phyloP scores from a whole-genome alignment of 30 jellyfish, hydroid and myxozoan genomes.

The Turritopsis rubra region DNA sequence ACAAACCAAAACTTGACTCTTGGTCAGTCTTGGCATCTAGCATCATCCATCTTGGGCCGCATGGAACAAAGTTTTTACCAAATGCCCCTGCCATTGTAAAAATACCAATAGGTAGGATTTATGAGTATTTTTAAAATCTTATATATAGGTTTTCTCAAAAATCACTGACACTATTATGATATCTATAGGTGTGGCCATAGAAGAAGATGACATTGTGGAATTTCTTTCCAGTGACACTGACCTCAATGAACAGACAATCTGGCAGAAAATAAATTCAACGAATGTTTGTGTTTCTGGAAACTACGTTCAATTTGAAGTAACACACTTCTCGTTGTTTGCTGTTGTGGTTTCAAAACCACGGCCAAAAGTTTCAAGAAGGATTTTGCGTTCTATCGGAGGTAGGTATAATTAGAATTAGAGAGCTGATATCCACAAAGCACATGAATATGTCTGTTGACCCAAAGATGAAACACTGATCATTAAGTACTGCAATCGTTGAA shows the following conservation, averaged over 20 bases:
- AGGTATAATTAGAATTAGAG: neutral
- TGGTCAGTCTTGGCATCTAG: conserved; percentile 24
- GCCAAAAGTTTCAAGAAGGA: conserved; percentile 25
- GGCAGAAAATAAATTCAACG: conserved; percentile 30
- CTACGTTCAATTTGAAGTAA: conserved; percentile 30
- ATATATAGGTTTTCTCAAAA: neutral
- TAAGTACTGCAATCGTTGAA: no score
- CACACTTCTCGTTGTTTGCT: conserved; percentile 59
- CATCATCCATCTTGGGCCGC: conserved; percentile 47
- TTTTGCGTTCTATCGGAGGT: conserved; percentile 43
- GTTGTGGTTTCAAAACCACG: conserved; percentile 44
- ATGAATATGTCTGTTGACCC: no score
- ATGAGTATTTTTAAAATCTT: no score
- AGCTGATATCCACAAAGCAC: neutral
- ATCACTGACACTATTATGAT: neutral
- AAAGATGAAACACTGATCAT: no score
- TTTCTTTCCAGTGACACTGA: conserved; percentile 55
- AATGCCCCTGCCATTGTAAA: conserved; percentile 39
- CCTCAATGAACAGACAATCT: conserved; percentile 28
- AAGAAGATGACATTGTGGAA: conserved; percentile 12
- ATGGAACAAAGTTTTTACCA: conserved; percentile 57
- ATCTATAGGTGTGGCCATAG: conserved; percentile 25
- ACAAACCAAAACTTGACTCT: conserved; percentile 13
- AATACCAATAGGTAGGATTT: conserved; percentile 37
- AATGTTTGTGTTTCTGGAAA: conserved; percentile 25